phyloP scores from a whole-genome alignment of 2,797 vertebrate genomes.

The Dendrocincla tyrannina region DNA sequence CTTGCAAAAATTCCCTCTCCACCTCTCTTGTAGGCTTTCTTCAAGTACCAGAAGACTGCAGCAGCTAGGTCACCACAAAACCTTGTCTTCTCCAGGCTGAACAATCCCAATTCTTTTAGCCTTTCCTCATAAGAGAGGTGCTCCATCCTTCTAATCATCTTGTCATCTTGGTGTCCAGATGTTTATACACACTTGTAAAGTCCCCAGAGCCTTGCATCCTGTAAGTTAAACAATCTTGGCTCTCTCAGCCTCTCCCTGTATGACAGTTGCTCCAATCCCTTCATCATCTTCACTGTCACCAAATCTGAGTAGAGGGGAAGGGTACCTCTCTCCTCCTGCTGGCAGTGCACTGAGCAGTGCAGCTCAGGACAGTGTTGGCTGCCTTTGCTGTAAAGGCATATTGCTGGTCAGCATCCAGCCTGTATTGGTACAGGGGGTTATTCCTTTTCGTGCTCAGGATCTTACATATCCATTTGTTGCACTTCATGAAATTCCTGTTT shows the following conservation, averaged over 20 bases:
- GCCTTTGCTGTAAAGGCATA: not conserved
- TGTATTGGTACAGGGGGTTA: not conserved
- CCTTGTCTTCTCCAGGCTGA: not conserved
- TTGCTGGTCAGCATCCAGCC: not conserved
- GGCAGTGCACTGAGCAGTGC: not conserved
- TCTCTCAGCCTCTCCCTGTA: not conserved
- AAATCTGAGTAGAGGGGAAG: not conserved
- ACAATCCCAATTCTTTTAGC: not conserved
- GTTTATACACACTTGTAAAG: not conserved
- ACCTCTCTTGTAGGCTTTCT: not conserved
- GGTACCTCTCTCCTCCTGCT: not conserved
- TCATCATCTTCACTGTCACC: not conserved
- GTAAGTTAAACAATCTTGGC: not conserved
- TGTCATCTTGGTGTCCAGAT: not conserved
- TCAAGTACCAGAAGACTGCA: not conserved
- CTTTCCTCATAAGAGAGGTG: not conserved
- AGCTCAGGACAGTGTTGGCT: not conserved
- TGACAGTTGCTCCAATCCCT: not conserved
- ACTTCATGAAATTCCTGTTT: not conserved
- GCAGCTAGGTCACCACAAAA: not conserved
- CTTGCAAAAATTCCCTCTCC: not conserved
- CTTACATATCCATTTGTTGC: not conserved
- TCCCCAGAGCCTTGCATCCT: not conserved
- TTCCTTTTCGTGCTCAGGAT: fast-evolving
- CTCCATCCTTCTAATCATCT: not conserved